A percentile compares a stretch with the other conserved stretches of the same genome.
These are phyloP conservation scores for Orgyia antiqua DNA, from an alignment of 2,888 invertebrate species.

Conservation along the genomic window DNA sequence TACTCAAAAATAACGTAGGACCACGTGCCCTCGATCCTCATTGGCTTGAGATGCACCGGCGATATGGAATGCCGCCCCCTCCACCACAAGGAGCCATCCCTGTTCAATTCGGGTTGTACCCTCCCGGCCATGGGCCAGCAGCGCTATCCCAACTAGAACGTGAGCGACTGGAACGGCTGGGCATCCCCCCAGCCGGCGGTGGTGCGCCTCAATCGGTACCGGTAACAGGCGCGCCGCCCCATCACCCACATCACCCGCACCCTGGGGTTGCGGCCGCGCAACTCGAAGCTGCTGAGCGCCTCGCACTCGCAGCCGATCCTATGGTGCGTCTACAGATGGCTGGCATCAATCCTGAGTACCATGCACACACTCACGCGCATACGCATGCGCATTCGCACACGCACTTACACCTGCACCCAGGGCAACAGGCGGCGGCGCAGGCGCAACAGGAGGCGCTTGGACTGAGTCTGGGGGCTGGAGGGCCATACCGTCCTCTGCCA, in stretches of 20 bases:
- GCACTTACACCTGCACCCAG: constrained; percentile 88
- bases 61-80: constrained; percentile 82
- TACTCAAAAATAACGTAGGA: constrained; percentile 84
- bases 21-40: constrained; percentile 85
- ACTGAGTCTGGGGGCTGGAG: constrained; percentile 54
- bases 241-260: constrained; percentile 78
- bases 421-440: constrained; percentile 80
- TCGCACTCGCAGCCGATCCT: constrained; percentile 92
- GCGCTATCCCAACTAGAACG: constrained; percentile 90
- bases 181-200: constrained; percentile 82
- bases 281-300: constrained; percentile 85
- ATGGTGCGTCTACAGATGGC: constrained; percentile 97
- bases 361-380: constrained; percentile 95
- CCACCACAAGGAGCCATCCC: constrained; percentile 82
- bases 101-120: constrained; percentile 85
- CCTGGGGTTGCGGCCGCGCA: constrained; percentile 78
- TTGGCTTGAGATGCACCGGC: constrained; percentile 93
- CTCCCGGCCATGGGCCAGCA: constrained; percentile 82
- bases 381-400: constrained; percentile 94
- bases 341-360: constrained; percentile 91
- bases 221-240: constrained; percentile 74
- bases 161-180: constrained; percentile 90
- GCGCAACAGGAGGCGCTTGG: constrained; percentile 82
- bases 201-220: constrained; percentile 69
- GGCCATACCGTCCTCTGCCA: constrained; percentile 81